Base-by-base conservation (phyloP, 2,888 invertebrate genomes). In the Micoletzkya japonica region DNA sequence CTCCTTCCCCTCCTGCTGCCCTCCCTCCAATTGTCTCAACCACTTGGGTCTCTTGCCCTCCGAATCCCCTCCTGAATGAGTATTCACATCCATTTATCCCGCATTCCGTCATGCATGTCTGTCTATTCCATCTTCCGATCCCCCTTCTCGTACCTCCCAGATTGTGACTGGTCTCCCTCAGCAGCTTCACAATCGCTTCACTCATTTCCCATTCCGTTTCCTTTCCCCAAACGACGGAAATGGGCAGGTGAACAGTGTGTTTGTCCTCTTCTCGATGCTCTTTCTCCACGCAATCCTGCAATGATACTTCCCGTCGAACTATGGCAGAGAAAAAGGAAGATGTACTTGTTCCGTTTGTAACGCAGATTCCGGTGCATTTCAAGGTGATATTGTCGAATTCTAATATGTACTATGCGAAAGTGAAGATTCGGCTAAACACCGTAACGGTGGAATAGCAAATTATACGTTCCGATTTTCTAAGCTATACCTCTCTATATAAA, bases 91-190 rank as follows among this genome's bases (percentile, higher is more conserved):
- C 7, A 37, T 39, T 39, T 57, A 34, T 34, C 1, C 20, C 37
- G 39, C 17, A 26, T 1, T 14, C 26, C n/a, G 1, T 17, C 2
- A 2, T 26, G 14, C 24, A 4, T 39, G 39, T 17, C 39, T 39
- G 17, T 10, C 39, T 6, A 39, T 39, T 32, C 30, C 49, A n/a
- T 2, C 7, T 4, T 28, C 10, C 44, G 3, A 28, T 30, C 14
- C 7, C 1, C 20, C 17, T 0, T 24, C 26, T 24, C 17, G n/a
- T 52, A 64, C 64, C 64, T 64, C 64, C 81, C 66, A 82, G 68
- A 68, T 78, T 77, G n/a, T 52, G 66, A 2, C 82, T 93, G 6
- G 96, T 94, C 88, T 97, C 97, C 86, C 95, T 92, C 74, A 98
- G 88, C 76, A 97, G 82, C 75, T 89, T 89, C 10, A 84, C 83